Evolutionary conservation across 2,113 vertebrate genomes (phyloP), one percentile per base, ranked within the genome.

Genomic region (Sinocyclocheilus grahami): DNA sequence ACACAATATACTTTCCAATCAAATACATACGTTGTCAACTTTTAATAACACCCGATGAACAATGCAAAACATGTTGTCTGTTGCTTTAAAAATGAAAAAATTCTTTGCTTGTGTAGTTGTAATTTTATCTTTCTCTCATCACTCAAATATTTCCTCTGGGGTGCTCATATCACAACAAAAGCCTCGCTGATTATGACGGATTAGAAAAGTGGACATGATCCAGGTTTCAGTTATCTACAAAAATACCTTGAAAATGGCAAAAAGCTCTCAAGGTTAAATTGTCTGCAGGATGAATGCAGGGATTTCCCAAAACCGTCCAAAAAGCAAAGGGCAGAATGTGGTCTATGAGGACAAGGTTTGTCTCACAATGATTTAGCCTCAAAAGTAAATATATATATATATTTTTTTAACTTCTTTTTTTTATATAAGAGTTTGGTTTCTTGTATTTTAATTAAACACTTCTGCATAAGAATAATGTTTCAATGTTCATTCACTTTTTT

Each of bases 261-360:
- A 80, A 84, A 79, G 39, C 69, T 22, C 42, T 27, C 46, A 87
- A 58, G 67, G 76, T 71, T 42, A 87, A 72, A 67, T 48, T 58
- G 30, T 14, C 51, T 63, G 67, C 76, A 74, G 30, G 9, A 22
- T 42, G 69, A 84, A 80, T 51, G 24, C 4, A 20, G 67, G 18
- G 37, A 81, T 80, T 42, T 24, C 69, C 39, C 55, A 62, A 84
- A 87, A 76, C 27, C 22, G 20, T 75, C 20, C 12, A 51, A 85
- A 82, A 79, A 11, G 16, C 24, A 55, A 18, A 58, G 27, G 27
- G 51, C 1, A 74, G 69, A 42, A 39, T 42, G 18, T 18, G 22
- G 33, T 11, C 37, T 46, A 3, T 39, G 20, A 37, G 7, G 18
- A 22, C 18, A 16, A 67, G 63, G 67, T 37, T 37, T 37, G 30